phyloP scores from a whole-genome alignment of 2,113 vertebrate genomes.

The Tachysurus fulvidraco region DNA sequence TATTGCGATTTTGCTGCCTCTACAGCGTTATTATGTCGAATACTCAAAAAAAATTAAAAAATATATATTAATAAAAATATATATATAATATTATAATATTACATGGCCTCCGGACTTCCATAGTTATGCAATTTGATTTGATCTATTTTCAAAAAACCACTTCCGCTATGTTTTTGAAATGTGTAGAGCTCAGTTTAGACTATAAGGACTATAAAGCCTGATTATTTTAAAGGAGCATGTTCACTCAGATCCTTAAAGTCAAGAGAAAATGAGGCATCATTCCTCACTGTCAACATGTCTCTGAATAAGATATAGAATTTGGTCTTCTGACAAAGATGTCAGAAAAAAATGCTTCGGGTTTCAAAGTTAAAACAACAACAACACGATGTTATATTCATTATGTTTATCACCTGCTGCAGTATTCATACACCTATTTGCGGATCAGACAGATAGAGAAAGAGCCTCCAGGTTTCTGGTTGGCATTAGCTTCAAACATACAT shows the following conservation, averaged over 20 bases:
- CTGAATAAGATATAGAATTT: constrained; percentile 2
- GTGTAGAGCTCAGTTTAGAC: background rate
- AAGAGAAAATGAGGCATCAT: background rate
- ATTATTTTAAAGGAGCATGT: background rate
- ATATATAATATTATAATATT: too few relatives aligned
- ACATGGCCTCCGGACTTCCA: too few relatives aligned
- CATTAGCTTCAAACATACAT: constrained; percentile 37
- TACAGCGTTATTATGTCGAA: too few relatives aligned
- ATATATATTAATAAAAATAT: too few relatives aligned
- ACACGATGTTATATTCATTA: background rate
- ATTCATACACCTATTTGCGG: background rate
- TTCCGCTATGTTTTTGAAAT: background rate
- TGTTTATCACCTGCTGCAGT: background rate
- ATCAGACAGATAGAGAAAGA: constrained; percentile 17
- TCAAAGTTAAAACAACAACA: background rate
- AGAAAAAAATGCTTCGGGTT: background rate
- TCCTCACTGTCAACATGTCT: background rate
- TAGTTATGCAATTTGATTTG: too few relatives aligned
- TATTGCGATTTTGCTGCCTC: too few relatives aligned
- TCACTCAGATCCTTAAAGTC: background rate
- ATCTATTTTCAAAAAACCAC: background rate
- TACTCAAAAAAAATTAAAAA: too few relatives aligned
- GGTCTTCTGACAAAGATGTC: background rate
- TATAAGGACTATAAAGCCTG: background rate
- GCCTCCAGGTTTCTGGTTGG: constrained; percentile 18